phyloP scores from a whole-genome alignment of 2,888 invertebrate genomes.

The Caenorhabditis doughertyi region DNA sequence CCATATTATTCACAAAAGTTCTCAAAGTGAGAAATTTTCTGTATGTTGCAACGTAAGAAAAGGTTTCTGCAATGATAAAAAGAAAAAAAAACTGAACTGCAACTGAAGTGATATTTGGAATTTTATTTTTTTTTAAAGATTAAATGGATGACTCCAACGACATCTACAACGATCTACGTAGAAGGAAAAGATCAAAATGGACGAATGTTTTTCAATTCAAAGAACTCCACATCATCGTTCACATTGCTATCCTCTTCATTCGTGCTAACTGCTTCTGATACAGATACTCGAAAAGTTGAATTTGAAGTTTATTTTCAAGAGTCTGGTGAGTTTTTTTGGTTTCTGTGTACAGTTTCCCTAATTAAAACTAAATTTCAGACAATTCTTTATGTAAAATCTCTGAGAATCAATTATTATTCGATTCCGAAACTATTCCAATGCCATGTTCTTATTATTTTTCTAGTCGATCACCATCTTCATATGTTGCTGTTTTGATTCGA shows the following conservation, averaged over 20 bases:
- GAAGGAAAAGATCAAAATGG: conserved; percentile 47
- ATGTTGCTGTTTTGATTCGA: conserved; percentile 29
- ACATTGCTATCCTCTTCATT: conserved; percentile 41
- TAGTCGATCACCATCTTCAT: conserved; percentile 3
- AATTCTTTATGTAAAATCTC: conserved; percentile 25
- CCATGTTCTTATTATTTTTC: conserved; percentile 24
- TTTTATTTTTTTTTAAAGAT: conserved; percentile 34
- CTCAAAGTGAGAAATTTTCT: background rate
- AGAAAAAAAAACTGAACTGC: background rate
- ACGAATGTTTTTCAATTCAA: conserved; percentile 19
- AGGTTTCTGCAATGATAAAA: background rate
- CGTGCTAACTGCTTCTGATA: conserved; percentile 38
- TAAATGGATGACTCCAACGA: conserved; percentile 39
- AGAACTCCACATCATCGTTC: conserved; percentile 33
- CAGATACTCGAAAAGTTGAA: conserved; percentile 39
- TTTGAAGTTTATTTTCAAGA: conserved; percentile 48
- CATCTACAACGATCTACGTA: conserved; percentile 24
- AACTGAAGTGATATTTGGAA: background rate
- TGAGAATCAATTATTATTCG: background rate
- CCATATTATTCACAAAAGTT: no score
- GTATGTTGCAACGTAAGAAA: no score
- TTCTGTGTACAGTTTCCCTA: background rate
- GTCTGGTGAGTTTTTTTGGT: conserved; percentile 17
- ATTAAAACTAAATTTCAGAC: conserved; percentile 25
- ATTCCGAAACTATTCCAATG: conserved; percentile 18